Evolutionary conservation across 2,113 vertebrate genomes (phyloP).

Genomic region (Vombatus ursinus): DNA sequence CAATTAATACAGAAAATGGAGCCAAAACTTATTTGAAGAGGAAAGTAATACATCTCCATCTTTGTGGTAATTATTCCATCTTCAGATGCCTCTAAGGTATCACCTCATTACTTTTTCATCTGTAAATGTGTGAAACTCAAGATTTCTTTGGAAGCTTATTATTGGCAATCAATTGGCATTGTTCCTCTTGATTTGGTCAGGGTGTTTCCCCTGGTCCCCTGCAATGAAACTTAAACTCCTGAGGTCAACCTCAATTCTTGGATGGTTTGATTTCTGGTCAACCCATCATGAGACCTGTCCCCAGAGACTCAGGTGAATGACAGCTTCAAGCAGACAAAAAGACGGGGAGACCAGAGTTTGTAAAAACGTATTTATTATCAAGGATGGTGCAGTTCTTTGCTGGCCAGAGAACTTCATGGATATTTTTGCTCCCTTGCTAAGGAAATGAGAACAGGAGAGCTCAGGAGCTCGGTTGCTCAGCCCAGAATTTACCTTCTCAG

Average conservation of each 20-base stretch:
- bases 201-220: neutral
- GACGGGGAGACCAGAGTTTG: accelerated
- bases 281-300: neutral
- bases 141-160: neutral
- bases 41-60: neutral
- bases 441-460: accelerated
- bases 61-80: conserved; percentile 6
- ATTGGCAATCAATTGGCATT: neutral
- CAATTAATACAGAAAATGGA: neutral
- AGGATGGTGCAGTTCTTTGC: neutral
- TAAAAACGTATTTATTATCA: conserved; percentile 38
- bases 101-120: neutral
- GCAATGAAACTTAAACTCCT: neutral
- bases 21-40: neutral
- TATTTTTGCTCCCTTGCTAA: neutral
- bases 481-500: neutral
- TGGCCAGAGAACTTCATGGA: neutral
- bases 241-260: conserved; percentile 19
- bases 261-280: conserved; percentile 6
- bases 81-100: neutral
- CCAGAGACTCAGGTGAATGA: neutral
- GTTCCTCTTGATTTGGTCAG: accelerated
- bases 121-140: neutral
- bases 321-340: neutral
- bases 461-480: accelerated